A percentile compares a stretch with the other conserved stretches of the same genome.
phyloP scores from a whole-genome alignment of 2,888 invertebrate species.

The Oxyscelio sp. region DNA sequence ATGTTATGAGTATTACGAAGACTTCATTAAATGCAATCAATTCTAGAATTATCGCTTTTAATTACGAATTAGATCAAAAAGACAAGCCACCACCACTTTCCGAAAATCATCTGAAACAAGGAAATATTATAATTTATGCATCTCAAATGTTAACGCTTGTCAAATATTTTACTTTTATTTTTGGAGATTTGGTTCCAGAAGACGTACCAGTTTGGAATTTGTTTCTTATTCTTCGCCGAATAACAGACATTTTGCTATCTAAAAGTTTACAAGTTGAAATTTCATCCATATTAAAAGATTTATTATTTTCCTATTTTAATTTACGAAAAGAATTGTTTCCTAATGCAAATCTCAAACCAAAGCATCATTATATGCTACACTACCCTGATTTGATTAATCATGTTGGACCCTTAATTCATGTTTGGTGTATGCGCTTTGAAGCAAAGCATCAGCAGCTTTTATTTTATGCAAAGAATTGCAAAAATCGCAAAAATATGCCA shows the following conservation, averaged over 20 bases:
- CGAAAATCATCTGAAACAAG: slow-evolving; percentile 43
- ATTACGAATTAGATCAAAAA: slow-evolving; percentile 49
- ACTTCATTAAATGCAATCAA: slow-evolving; percentile 15
- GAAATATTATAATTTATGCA: slow-evolving; percentile 53
- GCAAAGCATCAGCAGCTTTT: too few species aligned
- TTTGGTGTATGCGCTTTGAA: too few species aligned
- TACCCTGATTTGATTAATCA: too few species aligned
- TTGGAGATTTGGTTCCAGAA: slow-evolving; percentile 51
- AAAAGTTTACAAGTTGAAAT: slow-evolving; percentile 35
- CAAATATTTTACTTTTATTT: slow-evolving; percentile 55
- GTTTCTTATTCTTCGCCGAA: slow-evolving; percentile 46
- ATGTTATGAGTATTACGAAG: background rate
- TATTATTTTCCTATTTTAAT: too few species aligned
- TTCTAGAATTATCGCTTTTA: slow-evolving; percentile 39
- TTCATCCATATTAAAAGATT: too few species aligned
- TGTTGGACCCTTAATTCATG: too few species aligned
- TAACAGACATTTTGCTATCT: slow-evolving; percentile 43
- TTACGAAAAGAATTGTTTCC: too few species aligned
- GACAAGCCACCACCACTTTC: slow-evolving; percentile 65
- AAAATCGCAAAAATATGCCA: too few species aligned
- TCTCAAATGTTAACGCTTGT: slow-evolving; percentile 65
- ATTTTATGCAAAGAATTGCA: too few species aligned
- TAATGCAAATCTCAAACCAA: too few species aligned
- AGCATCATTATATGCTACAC: too few species aligned
- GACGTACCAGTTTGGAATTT: slow-evolving; percentile 42